Base-by-base conservation (phyloP, 53 echinoderm and acorn worm species). In the Hippasteria phrygiana region DNA sequence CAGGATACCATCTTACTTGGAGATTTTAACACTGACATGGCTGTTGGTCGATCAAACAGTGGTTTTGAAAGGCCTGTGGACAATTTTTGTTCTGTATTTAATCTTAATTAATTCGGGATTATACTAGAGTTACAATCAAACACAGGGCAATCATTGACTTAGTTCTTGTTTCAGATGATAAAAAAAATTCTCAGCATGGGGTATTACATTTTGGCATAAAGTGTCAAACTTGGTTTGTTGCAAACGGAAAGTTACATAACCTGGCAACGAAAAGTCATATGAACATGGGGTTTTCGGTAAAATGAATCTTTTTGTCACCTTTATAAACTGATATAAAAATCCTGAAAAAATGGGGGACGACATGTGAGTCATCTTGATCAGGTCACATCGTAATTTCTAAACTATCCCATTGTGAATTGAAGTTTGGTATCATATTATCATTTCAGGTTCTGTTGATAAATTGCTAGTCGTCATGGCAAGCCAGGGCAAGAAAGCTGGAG, bases 61-160 rank as follows among this genome's bases (percentile, higher is more conserved):
- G 17, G 59, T 9, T 18, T 59, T 59, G 59, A 4, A 11, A 59
- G 59, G 24, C 18, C 34, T 71, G 16, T 38, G 39, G n/a, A 71
- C 37, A 71, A 35, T 71, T 1, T 71, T 71, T 71, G 71, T 37
- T 71, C 38, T 71, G 71, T 71, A 35, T 71, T 71, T 33, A 37
- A 37, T 71, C 71, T 71, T 11, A 71, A 71, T 71, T 71, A 37
- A 71, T 71, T 6, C 71, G 33, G 9, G 71, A 71, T 71, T 71
- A 71, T 71, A 71, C 71, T 37, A 33, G 71, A 35, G 71, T 71
- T 71, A 71, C 36, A 20, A 35, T 71, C 11, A 35, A 71, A 71
- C 71, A 71, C 35, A 71, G 71, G 38, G 29, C 71, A 37, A 71
- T 71, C 33, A 71, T 71, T 71, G 71, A 71, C 24, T 59, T 59